Percentiles rank a stretch among this genome's conserved stretches.
These are phyloP conservation scores for Nerophis lumbriciformis DNA, from an alignment of 2,113 vertebrate species.

Conservation along the genomic window DNA sequence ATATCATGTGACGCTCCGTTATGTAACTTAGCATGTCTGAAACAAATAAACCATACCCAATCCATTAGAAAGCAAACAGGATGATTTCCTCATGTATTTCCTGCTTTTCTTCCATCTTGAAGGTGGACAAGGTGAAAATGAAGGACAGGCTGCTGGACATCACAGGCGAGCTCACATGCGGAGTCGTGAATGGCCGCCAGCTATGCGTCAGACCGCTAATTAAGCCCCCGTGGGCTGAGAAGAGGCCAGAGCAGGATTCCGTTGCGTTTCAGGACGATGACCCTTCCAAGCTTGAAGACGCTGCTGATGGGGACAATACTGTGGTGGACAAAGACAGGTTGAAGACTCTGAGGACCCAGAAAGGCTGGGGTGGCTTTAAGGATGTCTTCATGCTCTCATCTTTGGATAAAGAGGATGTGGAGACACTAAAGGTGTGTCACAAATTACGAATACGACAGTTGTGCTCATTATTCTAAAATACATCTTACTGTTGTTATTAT, in stretches of 20 bases:
- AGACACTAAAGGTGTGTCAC: constrained; percentile 79
- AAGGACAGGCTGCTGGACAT: constrained; percentile 79
- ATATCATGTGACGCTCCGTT: too few species aligned
- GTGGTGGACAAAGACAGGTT: constrained; percentile 48
- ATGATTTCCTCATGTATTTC: not conserved
- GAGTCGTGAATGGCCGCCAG: constrained; percentile 78
- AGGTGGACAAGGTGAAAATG: constrained; percentile 86
- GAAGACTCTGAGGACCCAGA: constrained; percentile 43
- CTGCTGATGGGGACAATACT: not conserved
- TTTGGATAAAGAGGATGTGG: constrained; percentile 77
- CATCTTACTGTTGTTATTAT: too few species aligned
- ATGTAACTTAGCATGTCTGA: too few species aligned
- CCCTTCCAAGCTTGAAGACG: not conserved
- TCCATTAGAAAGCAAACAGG: too few species aligned
- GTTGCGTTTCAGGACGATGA: not conserved
- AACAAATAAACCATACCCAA: not conserved
- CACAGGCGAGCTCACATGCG: constrained; percentile 78
- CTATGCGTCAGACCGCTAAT: constrained; percentile 34
- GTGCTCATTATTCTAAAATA: too few species aligned
- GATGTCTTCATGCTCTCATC: constrained; percentile 96
- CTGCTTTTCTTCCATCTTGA: not conserved
- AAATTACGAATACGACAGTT: not conserved
- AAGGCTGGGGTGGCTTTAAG: constrained; percentile 85
- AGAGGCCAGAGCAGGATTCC: constrained; percentile 9
- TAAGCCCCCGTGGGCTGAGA: constrained; percentile 36